A percentile compares a stretch with the other conserved stretches of the same genome.
These are phyloP conservation scores for Saccopteryx leptura DNA, from an alignment of 2,113 vertebrate genomes.

Conservation along the genomic window DNA sequence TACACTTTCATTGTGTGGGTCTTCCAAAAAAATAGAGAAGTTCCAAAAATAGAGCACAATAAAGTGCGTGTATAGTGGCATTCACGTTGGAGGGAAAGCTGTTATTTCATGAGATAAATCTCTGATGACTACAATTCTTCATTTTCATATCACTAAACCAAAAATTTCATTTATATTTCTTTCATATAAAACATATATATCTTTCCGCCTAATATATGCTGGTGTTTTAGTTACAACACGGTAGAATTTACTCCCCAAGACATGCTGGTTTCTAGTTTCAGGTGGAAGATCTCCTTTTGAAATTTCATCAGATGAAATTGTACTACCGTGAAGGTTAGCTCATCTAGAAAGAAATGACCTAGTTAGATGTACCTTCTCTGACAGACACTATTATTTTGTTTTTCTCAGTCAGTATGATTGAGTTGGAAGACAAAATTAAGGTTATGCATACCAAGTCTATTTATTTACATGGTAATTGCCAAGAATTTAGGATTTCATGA, in stretches of 20 bases:
- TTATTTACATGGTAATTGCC: neutral
- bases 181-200: neutral
- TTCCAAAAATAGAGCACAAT: neutral
- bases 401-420: neutral
- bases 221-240: neutral
- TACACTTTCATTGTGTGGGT: neutral
- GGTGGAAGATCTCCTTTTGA: neutral
- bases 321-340: neutral
- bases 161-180: neutral
- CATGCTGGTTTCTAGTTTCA: neutral
- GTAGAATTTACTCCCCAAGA: neutral
- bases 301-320: neutral
- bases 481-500: neutral
- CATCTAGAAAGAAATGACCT: neutral
- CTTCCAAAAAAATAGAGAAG: neutral
- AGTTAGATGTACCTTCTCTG: neutral
- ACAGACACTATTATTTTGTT: neutral
- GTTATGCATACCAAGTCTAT: neutral
- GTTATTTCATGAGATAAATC: neutral
- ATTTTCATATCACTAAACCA: neutral
- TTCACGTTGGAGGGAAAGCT: neutral
- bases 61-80: neutral
- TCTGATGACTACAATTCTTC: neutral
- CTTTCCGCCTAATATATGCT: neutral
- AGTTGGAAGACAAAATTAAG: conserved; percentile 5